phyloP scores from a whole-genome alignment of 2,113 vertebrate genomes.

The Pterophyllum scalare region DNA sequence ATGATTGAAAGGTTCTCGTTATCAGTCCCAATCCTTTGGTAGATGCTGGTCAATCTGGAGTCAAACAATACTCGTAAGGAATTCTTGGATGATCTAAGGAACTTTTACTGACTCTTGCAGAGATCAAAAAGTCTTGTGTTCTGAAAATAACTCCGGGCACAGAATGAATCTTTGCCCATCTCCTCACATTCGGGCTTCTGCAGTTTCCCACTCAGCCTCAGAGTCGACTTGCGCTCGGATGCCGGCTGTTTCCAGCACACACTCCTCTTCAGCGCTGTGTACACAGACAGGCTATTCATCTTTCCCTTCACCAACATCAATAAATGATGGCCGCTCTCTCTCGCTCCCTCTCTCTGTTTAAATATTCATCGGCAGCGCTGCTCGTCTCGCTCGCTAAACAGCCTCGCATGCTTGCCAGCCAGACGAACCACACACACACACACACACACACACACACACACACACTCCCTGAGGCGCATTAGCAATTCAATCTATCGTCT shows the following conservation, averaged over 20 bases:
- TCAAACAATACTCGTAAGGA: neutral
- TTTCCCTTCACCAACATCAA: constrained; percentile 65
- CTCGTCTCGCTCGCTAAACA: constrained; percentile 66
- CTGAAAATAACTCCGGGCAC: neutral
- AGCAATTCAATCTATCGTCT: constrained; percentile 53
- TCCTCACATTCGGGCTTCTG: neutral
- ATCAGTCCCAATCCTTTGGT: neutral
- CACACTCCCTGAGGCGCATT: constrained; percentile 29
- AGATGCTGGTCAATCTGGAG: neutral
- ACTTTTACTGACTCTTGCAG: neutral
- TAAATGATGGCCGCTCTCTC: constrained; percentile 62
- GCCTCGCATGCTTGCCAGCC: constrained; percentile 16
- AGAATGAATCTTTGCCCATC: neutral
- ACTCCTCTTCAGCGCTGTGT: constrained; percentile 25
- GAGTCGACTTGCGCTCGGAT: neutral
- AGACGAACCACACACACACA: constrained; percentile 2
- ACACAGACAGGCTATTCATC: constrained; percentile 58
- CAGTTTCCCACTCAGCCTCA: neutral
- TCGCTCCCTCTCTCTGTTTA: constrained; percentile 48
- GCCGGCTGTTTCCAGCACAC: constrained; percentile 29
- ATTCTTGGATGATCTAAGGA: neutral
- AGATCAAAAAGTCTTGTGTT: neutral
- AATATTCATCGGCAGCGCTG: constrained; percentile 64
- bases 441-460: neutral
- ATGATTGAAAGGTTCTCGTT: neutral